Evolutionary conservation across 2,888 invertebrate genomes (phyloP), one percentile per base, ranked within the genome.

Genomic region (Pogonocherus hispidulus): DNA sequence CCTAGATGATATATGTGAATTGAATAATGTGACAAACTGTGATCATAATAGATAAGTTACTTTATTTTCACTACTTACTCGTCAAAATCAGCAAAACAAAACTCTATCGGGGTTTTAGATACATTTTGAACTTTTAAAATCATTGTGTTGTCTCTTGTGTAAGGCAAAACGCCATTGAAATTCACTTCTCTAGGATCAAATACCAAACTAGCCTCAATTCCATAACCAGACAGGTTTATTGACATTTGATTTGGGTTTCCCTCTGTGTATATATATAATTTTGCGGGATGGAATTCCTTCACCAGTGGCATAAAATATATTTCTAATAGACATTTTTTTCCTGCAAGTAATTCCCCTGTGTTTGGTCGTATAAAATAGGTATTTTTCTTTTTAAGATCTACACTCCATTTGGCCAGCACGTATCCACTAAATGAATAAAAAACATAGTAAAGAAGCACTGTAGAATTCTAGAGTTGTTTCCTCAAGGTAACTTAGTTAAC

Each of bases 81-180:
- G 80, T 93, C 92, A 79, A 89, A 89, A 81, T 93, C 92, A 16
- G 90, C 85, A 82, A 92, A 90, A 79, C 90, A 91, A 54, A 92
- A 86, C 83, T 93, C 93, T 18, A 93, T 86, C 0, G 92, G 90
- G 82, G 90, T 90, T 3, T 86, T 82, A 69, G 90, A 90, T 0
- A 88, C 88, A 81, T 93, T 93, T 65, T 88, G 88, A 4, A 93
- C 81, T 2, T 87, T 86, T 67, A 93, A 88, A 70, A 86, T 87
- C 69, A 88, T 86, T 55, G 90, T 89, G n/a, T 87, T 87, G 1
- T 88, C 27, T 3, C 47, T 87, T 46, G 89, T 87, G 86, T 90
- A 91, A 0, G 92, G 92, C 64, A 92, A 81, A 0, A 89, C 87
- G 0, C 92, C 89, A 3, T 88, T 86, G 81, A 93, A 93, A 67